phyloP scores from a whole-genome alignment of 2,888 invertebrate species.

The Macrophya alboannulata region DNA sequence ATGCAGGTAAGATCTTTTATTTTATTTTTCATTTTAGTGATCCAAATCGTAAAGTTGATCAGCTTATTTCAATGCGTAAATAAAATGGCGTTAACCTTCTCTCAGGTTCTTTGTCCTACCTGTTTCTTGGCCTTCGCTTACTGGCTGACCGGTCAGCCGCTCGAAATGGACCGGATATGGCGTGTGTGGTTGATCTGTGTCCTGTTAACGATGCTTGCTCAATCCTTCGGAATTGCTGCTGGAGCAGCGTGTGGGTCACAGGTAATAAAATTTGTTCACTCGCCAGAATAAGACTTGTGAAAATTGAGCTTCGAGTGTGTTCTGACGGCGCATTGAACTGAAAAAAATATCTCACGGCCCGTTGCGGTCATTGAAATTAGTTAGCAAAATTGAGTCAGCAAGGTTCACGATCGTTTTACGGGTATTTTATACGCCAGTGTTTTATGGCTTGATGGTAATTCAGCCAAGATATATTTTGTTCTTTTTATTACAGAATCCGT shows the following conservation, averaged over 20 bases:
- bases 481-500: background rate
- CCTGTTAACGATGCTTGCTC: conserved; percentile 88
- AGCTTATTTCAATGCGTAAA: background rate
- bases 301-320: background rate
- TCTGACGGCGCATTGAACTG: background rate
- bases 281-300: background rate
- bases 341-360: background rate
- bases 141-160: conserved; percentile 90
- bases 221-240: conserved; percentile 88
- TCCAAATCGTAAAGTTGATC: background rate
- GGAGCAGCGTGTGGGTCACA: conserved; percentile 88
- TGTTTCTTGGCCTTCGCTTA: conserved; percentile 88
- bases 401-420: background rate
- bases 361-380: background rate
- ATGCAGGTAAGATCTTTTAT: conserved; percentile 83
- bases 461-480: no score
- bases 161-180: conserved; percentile 83
- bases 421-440: background rate
- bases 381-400: background rate
- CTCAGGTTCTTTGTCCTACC: conserved; percentile 87
- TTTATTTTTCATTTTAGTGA: background rate
- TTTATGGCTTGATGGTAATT: background rate
- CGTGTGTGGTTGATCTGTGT: conserved; percentile 86
- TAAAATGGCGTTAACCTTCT: background rate
- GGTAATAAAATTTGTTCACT: conserved; percentile 75